These are phyloP conservation scores for Melieria picta DNA, from an alignment of 2,888 invertebrate genomes.

Conservation along the genomic window DNA sequence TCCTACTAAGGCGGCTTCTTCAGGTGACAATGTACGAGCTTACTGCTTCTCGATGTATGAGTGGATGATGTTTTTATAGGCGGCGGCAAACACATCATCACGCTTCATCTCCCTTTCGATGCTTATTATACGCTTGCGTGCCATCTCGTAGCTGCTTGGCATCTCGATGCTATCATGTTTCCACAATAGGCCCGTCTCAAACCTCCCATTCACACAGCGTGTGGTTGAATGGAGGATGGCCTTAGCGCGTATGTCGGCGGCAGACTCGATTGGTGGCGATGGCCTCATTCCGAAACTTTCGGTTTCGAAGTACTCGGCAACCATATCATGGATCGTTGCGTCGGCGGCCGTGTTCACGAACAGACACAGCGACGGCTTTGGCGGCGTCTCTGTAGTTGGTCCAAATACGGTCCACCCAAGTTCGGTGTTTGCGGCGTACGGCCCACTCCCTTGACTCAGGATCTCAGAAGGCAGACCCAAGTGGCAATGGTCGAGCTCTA, in stretches of 20 bases:
- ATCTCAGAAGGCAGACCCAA: constrained; percentile 24
- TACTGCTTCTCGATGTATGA: constrained; percentile 31
- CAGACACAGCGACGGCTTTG: constrained; percentile 2
- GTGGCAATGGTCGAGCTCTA: constrained; percentile 32
- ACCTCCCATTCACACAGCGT: constrained; percentile 21
- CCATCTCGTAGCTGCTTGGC: constrained; percentile 32
- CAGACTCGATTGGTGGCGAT: constrained; percentile 17
- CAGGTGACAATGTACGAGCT: constrained; percentile 19
- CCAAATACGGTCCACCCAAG: constrained; percentile 35
- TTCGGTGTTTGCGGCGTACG: constrained; percentile 32
- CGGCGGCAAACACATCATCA: constrained; percentile 24
- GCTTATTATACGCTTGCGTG: constrained; percentile 22
- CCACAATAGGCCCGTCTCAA: constrained; percentile 35
- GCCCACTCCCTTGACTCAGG: neutral
- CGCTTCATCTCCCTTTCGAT: constrained; percentile 33
- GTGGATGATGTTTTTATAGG: constrained; percentile 27
- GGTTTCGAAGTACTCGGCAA: constrained; percentile 10
- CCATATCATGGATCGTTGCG: neutral
- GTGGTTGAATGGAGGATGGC: constrained; percentile 17
- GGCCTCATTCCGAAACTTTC: constrained; percentile 36
- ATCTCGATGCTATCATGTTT: constrained; percentile 29
- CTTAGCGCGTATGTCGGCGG: constrained; percentile 11
- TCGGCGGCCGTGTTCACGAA: constrained; percentile 16
- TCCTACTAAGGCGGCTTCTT: too few relatives aligned
- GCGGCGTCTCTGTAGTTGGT: constrained; percentile 2